Conservation (phyloP, 2,797 vertebrate species). For the Aeoliscus strigatus region DNA sequence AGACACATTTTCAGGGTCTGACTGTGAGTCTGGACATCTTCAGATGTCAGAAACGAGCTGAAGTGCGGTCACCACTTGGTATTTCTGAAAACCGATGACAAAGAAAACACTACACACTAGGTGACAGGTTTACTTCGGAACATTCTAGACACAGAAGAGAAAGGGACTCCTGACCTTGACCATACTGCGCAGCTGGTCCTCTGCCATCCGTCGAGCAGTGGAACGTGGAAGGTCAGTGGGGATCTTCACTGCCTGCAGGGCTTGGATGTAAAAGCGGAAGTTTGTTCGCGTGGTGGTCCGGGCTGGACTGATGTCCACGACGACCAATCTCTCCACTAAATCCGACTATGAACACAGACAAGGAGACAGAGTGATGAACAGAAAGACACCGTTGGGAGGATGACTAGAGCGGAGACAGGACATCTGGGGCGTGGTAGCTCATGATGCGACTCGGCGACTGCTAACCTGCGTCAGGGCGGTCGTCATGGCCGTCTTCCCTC, state of each 20-base stretch:
- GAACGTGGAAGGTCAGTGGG: conserved; percentile 80
- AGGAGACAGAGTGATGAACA: background rate
- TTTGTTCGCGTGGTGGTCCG: conserved; percentile 56
- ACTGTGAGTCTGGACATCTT: background rate
- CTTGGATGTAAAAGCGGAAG: conserved; percentile 79
- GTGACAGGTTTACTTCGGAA: too few species aligned
- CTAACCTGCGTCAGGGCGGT: conserved; percentile 83
- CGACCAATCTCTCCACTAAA: conserved; percentile 86
- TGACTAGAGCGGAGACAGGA: background rate
- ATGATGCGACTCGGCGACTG: too few species aligned
- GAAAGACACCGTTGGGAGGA: background rate
- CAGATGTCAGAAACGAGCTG: background rate
- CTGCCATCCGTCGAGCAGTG: conserved; percentile 82
- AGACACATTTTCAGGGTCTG: background rate
- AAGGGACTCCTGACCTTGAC: conserved; percentile 75
- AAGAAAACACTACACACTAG: background rate
- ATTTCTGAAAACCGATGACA: background rate
- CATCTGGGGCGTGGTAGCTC: conserved; percentile 12
- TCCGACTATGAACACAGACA: conserved; percentile 69
- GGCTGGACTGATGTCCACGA: conserved; percentile 85
- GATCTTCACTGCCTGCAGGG: conserved; percentile 83
- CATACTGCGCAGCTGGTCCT: conserved; percentile 77
- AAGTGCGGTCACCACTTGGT: background rate
- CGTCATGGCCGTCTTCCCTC: conserved; percentile 91
- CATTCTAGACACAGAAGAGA: background rate